Percentiles rank a stretch among this genome's conserved stretches.
Conservation (phyloP, 2,888 invertebrate species). For the Aleiodes leptofemur region DNA sequence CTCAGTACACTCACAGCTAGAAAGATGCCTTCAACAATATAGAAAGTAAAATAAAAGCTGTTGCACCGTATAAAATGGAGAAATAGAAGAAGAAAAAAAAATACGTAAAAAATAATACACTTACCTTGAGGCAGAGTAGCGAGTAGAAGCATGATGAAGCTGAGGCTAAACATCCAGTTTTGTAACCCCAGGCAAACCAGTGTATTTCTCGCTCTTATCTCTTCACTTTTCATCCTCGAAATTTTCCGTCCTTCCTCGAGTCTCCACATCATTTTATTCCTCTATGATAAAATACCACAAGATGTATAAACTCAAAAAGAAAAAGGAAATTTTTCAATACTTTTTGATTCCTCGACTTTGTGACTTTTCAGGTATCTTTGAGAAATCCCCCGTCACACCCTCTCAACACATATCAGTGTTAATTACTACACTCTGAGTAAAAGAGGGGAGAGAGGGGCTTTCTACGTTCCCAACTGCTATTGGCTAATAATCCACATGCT, state of each 20-base stretch:
- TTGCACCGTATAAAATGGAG: constrained; percentile 6
- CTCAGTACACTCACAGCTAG: too few species aligned
- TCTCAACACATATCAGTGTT: neutral
- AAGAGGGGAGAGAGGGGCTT: constrained; percentile 5
- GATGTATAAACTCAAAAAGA: neutral
- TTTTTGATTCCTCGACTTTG: neutral
- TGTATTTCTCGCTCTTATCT: constrained; percentile 50
- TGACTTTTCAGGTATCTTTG: neutral
- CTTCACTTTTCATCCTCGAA: constrained; percentile 50
- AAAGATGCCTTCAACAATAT: neutral
- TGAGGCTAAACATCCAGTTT: constrained; percentile 64
- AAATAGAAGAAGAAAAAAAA: constrained; percentile 9
- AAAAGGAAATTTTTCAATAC: neutral
- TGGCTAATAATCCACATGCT: constrained; percentile 28
- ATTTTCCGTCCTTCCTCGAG: constrained; percentile 43
- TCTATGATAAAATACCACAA: neutral
- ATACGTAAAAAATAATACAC: constrained; percentile 47
- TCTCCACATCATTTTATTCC: constrained; percentile 25
- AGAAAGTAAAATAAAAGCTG: neutral
- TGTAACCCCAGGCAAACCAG: constrained; percentile 56
- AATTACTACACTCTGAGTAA: constrained; percentile 1
- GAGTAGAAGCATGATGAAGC: constrained; percentile 67
- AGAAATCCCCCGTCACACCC: constrained; percentile 20
- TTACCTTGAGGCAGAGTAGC: constrained; percentile 71
- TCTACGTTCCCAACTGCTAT: constrained; percentile 19